Evolutionary conservation across 1,140 invertebrate species (phyloP), one percentile per base, ranked within the genome.

Genomic region (Carcinoscorpius rotundicauda): DNA sequence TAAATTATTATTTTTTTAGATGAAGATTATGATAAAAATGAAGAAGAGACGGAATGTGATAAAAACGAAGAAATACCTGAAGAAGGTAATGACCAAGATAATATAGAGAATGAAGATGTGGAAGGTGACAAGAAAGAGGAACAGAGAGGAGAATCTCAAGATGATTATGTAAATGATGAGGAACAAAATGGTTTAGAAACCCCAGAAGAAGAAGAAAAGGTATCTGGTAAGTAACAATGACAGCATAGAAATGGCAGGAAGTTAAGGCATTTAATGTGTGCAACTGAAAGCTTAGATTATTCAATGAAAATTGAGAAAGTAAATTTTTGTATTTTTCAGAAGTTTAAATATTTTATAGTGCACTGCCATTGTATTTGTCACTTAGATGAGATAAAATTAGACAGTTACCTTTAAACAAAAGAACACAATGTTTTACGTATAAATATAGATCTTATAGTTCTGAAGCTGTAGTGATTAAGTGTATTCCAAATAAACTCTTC

Each of bases 181-280:
- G 49, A 66, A 64, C 11, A 50, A 4, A 64, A 48, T 29, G 5
- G 52, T 60, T 29, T 65, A 56, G 58, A 66, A n/a, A 52, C 64
- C 6, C 55, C 56, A 63, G 77, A 75, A 67, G 78, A 77, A 29
- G 79, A 79, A 9, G 72, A 80, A 65, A 76, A 77, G 6, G 77
- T 81, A 67, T 75, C 77, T 49, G 74, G 78, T 66, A 82, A 4
- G 75, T 77, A 59, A 68, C 48, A 63, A 66, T 50, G 51, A 55
- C 10, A 69, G 66, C 59, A 66, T 52, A 49, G 64, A 68, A 52
- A 68, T 73, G 10, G 64, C 68, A 63, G 68, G 73, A 52, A 73
- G 77, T 55, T 61, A 49, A 29, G 29, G 29, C 29, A 29, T 29
- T 29, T 29, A 29, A 29, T 29, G 29, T 29, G 29, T 29, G 29